These are phyloP conservation scores for Melanotaenia parkinsoni DNA, from an alignment of 2,797 vertebrate species.

Conservation along the genomic window DNA sequence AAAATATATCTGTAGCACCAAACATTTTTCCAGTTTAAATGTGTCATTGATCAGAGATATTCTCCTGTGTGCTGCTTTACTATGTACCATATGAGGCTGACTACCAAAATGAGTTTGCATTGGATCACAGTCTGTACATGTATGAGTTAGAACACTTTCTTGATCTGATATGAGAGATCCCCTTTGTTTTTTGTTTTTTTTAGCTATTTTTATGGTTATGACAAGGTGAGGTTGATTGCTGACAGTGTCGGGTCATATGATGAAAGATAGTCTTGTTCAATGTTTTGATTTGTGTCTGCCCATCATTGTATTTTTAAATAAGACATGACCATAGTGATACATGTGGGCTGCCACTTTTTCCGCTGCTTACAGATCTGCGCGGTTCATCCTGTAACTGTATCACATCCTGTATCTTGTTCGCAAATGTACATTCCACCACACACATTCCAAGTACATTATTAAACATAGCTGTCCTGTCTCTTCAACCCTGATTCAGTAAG, in stretches of 20 bases:
- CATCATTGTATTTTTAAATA: slow-evolving; percentile 9
- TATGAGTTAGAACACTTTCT: slow-evolving; percentile 42
- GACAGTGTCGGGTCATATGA: background rate
- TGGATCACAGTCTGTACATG: slow-evolving; percentile 52
- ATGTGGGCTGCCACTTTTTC: slow-evolving; percentile 19
- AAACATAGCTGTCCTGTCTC: slow-evolving; percentile 56
- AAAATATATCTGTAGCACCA: too few relatives aligned
- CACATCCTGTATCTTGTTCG: slow-evolving; percentile 51
- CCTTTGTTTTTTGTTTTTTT: slow-evolving; percentile 6
- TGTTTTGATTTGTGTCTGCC: slow-evolving; percentile 24
- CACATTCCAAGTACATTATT: slow-evolving; percentile 68
- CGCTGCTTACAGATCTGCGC: slow-evolving; percentile 5
- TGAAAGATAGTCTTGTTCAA: slow-evolving; percentile 5
- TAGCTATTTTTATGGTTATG: slow-evolving; percentile 4
- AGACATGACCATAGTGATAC: background rate
- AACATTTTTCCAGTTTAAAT: too few relatives aligned
- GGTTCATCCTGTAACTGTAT: slow-evolving; percentile 31
- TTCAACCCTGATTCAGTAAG: slow-evolving; percentile 8
- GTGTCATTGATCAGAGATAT: too few relatives aligned
- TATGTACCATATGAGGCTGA: background rate
- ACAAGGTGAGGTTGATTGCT: background rate
- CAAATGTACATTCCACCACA: slow-evolving; percentile 61
- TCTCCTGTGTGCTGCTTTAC: background rate
- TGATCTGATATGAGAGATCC: slow-evolving; percentile 22
- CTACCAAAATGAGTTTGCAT: background rate